Percentiles rank a stretch among this genome's conserved stretches.
These are phyloP conservation scores for Eptatretus burgeri DNA, from an alignment of 2,113 vertebrate genomes.

Conservation along the genomic window DNA sequence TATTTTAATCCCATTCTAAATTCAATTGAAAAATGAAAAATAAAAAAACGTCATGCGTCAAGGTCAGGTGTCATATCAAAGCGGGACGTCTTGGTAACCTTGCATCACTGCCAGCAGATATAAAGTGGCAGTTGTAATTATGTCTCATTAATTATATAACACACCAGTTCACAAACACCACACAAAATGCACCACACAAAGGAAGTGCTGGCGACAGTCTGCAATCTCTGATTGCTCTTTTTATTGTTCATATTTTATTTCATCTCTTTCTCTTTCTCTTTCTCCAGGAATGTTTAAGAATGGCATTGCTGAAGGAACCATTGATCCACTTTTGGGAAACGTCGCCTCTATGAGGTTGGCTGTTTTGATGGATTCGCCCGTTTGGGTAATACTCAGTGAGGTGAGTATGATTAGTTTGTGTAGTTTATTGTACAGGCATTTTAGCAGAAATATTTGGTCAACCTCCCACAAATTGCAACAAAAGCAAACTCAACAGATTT, in stretches of 20 bases:
- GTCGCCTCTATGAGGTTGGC: slow-evolving; percentile 62
- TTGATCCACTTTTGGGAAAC: slow-evolving; percentile 56
- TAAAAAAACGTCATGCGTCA: too few species aligned
- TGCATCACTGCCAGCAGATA: neutral
- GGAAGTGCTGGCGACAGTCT: neutral
- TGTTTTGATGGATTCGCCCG: slow-evolving; percentile 62
- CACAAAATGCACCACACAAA: neutral
- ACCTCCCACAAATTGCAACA: too few species aligned
- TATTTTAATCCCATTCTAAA: too few species aligned
- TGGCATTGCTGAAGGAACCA: slow-evolving; percentile 55
- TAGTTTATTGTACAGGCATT: too few species aligned
- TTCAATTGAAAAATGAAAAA: too few species aligned
- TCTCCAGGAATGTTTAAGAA: slow-evolving; percentile 46
- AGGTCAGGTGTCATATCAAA: too few species aligned
- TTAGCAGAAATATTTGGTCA: too few species aligned
- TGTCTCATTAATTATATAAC: neutral
- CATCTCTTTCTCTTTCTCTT: neutral
- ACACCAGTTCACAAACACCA: neutral
- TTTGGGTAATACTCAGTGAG: slow-evolving; percentile 95
- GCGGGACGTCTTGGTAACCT: too few species aligned
- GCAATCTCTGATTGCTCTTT: neutral
- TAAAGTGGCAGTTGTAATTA: neutral
- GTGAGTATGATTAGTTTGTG: slow-evolving; percentile 16
- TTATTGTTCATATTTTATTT: neutral
- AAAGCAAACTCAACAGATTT: too few species aligned